These are phyloP conservation scores for Bombylius major DNA, from an alignment of 2,888 invertebrate genomes.

Conservation along the genomic window DNA sequence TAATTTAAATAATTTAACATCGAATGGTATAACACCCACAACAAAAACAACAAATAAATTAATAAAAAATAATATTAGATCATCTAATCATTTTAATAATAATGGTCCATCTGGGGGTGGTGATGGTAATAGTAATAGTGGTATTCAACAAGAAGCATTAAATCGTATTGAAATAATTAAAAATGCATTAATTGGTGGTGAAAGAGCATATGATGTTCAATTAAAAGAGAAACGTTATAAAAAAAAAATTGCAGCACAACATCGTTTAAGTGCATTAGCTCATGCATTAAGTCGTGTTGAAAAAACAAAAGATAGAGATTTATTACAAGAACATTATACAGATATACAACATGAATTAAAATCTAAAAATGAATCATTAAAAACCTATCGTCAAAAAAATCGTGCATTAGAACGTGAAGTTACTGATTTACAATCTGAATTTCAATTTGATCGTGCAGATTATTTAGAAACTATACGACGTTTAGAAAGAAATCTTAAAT, in stretches of 20 bases:
- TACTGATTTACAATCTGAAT: slow-evolving; percentile 64
- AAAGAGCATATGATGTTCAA: slow-evolving; percentile 57
- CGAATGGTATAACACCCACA: background rate
- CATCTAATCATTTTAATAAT: background rate
- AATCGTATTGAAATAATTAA: slow-evolving; percentile 49
- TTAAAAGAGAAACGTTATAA: slow-evolving; percentile 53
- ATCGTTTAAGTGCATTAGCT: slow-evolving; percentile 44
- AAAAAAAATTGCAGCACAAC: slow-evolving; percentile 57
- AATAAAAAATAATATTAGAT: background rate
- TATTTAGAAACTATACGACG: slow-evolving; percentile 68
- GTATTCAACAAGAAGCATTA: slow-evolving; percentile 24
- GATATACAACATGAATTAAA: slow-evolving; percentile 67
- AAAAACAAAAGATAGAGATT: slow-evolving; percentile 53
- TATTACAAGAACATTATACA: slow-evolving; percentile 61
- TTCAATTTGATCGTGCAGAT: slow-evolving; percentile 68
- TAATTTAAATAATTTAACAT: slow-evolving; percentile 1
- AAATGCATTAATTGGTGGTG: slow-evolving; percentile 67
- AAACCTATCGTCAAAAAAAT: slow-evolving; percentile 51
- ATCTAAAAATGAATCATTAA: slow-evolving; percentile 52
- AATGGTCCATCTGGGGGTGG: background rate
- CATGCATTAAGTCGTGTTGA: slow-evolving; percentile 47
- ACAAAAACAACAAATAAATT: background rate
- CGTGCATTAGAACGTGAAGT: slow-evolving; percentile 59
- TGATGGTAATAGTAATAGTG: no score
- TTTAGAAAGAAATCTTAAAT: slow-evolving; percentile 55